Evolutionary conservation across 2,797 vertebrate species (phyloP).

Genomic region (Merluccius polli): DNA sequence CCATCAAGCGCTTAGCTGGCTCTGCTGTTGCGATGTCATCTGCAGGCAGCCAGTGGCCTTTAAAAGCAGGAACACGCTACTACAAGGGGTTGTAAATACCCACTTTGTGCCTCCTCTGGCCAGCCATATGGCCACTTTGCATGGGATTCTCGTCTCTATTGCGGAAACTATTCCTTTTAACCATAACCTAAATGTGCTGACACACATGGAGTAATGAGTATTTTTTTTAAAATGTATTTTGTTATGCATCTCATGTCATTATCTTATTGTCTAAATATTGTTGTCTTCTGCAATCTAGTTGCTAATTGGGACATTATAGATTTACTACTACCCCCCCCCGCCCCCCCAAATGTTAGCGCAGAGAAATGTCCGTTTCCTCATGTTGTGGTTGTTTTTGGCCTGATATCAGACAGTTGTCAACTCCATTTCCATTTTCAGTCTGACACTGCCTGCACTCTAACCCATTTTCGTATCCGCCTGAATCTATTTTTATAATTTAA

Average conservation of each 20-base stretch:
- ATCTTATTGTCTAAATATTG: background rate
- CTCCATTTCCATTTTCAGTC: too few relatives aligned
- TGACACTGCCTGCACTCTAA: too few relatives aligned
- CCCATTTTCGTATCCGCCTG: too few relatives aligned
- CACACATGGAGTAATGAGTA: background rate
- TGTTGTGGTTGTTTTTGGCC: background rate
- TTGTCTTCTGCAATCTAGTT: background rate
- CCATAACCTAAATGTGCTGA: background rate
- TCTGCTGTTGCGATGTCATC: conserved; percentile 52
- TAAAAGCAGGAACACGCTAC: conserved; percentile 52
- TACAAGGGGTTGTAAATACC: conserved; percentile 51
- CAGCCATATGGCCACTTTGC: conserved; percentile 18
- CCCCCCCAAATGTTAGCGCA: background rate
- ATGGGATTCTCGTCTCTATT: background rate
- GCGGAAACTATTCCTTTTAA: background rate
- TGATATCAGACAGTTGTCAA: too few relatives aligned
- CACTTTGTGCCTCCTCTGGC: conserved; percentile 31
- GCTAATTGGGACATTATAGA: background rate
- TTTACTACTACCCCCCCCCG: background rate
- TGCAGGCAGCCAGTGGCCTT: conserved; percentile 45
- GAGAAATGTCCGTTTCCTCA: background rate
- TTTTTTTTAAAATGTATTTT: background rate
- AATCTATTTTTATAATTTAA: too few relatives aligned
- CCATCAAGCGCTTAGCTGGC: conserved; percentile 65
- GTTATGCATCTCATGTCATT: background rate